Percentiles rank a stretch among this genome's conserved stretches.
phyloP scores from a whole-genome alignment of 1,140 invertebrate species.

The Drosophila navojoa region DNA sequence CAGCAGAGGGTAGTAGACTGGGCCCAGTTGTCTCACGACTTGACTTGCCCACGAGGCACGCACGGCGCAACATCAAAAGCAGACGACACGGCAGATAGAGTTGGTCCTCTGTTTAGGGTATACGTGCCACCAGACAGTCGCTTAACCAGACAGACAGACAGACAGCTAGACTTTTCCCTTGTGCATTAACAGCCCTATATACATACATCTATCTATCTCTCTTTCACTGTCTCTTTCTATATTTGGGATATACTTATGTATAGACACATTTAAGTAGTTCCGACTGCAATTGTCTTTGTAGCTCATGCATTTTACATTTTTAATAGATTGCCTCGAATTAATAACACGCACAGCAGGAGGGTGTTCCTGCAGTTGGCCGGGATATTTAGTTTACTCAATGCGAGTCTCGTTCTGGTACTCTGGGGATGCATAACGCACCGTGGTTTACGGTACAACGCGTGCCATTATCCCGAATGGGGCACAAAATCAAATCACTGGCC shows the following conservation, averaged over 20 bases:
- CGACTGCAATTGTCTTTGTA: slow-evolving; percentile 69
- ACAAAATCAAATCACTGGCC: slow-evolving; percentile 60
- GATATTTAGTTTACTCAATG: slow-evolving; percentile 54
- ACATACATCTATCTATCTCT: background rate
- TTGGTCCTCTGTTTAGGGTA: slow-evolving; percentile 41
- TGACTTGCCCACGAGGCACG: slow-evolving; percentile 49
- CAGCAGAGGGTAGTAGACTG: slow-evolving; percentile 19
- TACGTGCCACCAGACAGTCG: slow-evolving; percentile 64
- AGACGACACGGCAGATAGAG: slow-evolving; percentile 25
- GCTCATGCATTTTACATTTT: slow-evolving; percentile 83
- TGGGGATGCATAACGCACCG: slow-evolving; percentile 64
- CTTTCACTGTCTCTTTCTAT: background rate
- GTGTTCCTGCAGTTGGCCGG: slow-evolving; percentile 12
- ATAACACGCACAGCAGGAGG: slow-evolving; percentile 47
- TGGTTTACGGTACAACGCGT: slow-evolving; percentile 72
- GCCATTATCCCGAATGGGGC: slow-evolving; percentile 16
- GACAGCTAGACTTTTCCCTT: slow-evolving; percentile 50
- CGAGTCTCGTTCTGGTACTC: slow-evolving; percentile 36
- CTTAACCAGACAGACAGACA: slow-evolving; percentile 15
- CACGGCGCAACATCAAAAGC: slow-evolving; percentile 55
- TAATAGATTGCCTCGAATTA: slow-evolving; percentile 80
- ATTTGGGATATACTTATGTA: background rate
- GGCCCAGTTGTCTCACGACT: slow-evolving; percentile 33
- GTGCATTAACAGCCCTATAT: slow-evolving; percentile 46
- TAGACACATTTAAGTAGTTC: slow-evolving; percentile 24